Conservation (phyloP, 1,140 invertebrate species). For the Drosophila carrolli region DNA sequence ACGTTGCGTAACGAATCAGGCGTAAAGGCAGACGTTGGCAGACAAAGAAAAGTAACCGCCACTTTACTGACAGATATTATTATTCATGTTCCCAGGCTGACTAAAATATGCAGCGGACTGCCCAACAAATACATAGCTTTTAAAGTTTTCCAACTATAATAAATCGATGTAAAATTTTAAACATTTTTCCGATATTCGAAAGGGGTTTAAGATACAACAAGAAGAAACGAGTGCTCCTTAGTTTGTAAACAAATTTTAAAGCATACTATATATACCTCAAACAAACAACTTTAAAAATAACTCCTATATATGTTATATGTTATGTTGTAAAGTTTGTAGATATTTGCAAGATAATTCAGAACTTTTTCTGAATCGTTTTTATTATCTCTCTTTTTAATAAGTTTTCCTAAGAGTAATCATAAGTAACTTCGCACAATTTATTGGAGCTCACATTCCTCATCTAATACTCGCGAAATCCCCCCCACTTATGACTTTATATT, state of each 20-base stretch:
- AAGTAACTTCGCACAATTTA: conserved; percentile 10
- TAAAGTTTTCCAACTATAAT: not conserved
- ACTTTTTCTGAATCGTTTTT: too few species aligned
- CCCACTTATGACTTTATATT: conserved; percentile 32
- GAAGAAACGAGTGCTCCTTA: too few species aligned
- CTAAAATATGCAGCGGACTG: conserved; percentile 5
- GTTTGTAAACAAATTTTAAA: too few species aligned
- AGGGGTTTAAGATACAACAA: too few species aligned
- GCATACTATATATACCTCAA: too few species aligned
- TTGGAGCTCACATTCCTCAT: not conserved
- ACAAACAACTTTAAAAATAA: too few species aligned
- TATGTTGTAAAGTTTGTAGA: too few species aligned
- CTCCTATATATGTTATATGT: too few species aligned
- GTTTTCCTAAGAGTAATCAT: not conserved
- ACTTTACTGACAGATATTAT: conserved; percentile 68
- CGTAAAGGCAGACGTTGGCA: conserved; percentile 39
- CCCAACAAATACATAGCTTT: not conserved
- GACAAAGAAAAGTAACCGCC: conserved; percentile 59
- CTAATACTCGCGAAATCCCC: conserved; percentile 10
- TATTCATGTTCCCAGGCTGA: conserved; percentile 54
- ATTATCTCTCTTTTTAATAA: not conserved
- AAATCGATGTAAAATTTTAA: not conserved
- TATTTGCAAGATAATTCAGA: too few species aligned
- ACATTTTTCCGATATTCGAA: not conserved
- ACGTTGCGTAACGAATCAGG: conserved; percentile 74